Evolutionary conservation across 2,888 invertebrate genomes (phyloP).

Genomic region (Poecilobothrus nobilitatus): DNA sequence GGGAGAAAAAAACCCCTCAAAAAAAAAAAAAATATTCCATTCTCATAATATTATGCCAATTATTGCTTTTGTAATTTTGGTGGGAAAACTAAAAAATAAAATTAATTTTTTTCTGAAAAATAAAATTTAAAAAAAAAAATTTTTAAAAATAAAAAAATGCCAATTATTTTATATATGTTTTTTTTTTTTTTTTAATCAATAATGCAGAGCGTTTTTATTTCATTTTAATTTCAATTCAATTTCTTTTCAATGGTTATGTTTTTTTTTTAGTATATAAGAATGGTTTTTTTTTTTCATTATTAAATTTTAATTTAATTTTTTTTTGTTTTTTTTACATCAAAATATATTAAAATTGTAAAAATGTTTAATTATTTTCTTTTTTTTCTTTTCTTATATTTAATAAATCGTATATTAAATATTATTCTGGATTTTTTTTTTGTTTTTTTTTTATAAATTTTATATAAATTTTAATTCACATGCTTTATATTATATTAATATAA

Average conservation of each 20-base stretch:
- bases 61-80: too few species aligned
- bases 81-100: too few species aligned
- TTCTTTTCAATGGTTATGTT: not conserved
- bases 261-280: not conserved
- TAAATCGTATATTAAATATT: not conserved
- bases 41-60: too few species aligned
- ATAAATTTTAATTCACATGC: too few species aligned
- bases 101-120: too few species aligned
- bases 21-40: too few species aligned
- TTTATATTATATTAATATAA: too few species aligned
- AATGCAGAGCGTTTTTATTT: constrained; percentile 3
- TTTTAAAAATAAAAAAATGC: not conserved
- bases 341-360: constrained; percentile 3
- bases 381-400: not conserved
- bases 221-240: not conserved
- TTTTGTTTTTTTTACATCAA: not conserved
- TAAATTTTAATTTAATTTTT: not conserved
- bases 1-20: too few species aligned
- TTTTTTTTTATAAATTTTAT: too few species aligned
- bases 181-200: not conserved
- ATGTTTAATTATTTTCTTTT: not conserved
- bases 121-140: not conserved
- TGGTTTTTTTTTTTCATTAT: not conserved
- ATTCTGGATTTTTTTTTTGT: not conserved
- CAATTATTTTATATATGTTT: not conserved